phyloP scores from a whole-genome alignment of 2,113 vertebrate species.

The Poecilia latipinna region DNA sequence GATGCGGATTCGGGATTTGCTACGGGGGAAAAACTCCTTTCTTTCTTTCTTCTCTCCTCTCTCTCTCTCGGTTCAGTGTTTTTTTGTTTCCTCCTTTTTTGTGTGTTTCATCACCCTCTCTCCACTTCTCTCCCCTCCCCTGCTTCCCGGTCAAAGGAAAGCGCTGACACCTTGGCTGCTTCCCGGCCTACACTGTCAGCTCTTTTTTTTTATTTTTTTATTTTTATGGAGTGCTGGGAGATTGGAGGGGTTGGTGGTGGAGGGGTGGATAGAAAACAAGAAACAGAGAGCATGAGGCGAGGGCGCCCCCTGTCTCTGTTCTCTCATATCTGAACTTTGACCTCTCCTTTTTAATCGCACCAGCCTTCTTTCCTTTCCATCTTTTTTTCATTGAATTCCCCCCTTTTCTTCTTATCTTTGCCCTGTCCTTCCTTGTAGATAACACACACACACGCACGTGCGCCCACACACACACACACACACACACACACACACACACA shows the following conservation, averaged over 20 bases:
- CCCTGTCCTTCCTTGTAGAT: conserved; percentile 61
- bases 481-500: conserved; percentile 42
- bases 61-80: conserved; percentile 13
- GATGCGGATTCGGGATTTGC: conserved; percentile 48
- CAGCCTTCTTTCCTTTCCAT: conserved; percentile 68
- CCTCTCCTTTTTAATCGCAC: conserved; percentile 53
- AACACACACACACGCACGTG: conserved; percentile 59
- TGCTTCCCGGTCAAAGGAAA: conserved; percentile 75
- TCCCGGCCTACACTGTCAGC: conserved; percentile 73
- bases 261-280: conserved; percentile 15
- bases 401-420: conserved; percentile 68
- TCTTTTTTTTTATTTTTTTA: conserved; percentile 67
- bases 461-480: conserved; percentile 47
- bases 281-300: not conserved
- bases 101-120: conserved; percentile 41
- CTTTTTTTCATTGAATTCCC: conserved; percentile 52
- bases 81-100: conserved; percentile 45
- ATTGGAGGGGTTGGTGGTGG: conserved; percentile 1
- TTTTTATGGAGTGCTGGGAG: conserved; percentile 32
- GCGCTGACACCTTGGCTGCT: conserved; percentile 77
- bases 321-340: conserved; percentile 50
- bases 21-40: conserved; percentile 58
- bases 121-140: conserved; percentile 38
- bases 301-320: conserved; percentile 22
- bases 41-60: conserved; percentile 40